Evolutionary conservation across 2,797 vertebrate species (phyloP).

Genomic region (Gouania willdenowi): DNA sequence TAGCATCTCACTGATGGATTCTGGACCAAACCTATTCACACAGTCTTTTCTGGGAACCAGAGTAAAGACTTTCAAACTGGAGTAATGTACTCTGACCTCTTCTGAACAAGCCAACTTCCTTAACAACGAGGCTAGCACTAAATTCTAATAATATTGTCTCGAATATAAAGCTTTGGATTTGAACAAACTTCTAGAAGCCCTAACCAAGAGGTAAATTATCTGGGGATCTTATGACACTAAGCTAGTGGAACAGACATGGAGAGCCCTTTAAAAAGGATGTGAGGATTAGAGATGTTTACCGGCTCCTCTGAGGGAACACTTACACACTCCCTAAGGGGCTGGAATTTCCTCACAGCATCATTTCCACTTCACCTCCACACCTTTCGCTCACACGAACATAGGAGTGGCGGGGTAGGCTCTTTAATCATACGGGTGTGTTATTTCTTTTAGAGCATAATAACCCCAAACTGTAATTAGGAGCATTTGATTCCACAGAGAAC

Average conservation of each 20-base stretch:
- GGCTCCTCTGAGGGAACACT: constrained; percentile 21
- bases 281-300: constrained; percentile 44
- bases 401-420: constrained; percentile 51
- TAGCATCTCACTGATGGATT: no score
- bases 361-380: constrained; percentile 28
- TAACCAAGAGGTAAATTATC: no score
- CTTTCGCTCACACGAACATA: constrained; percentile 42
- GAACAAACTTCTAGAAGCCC: no score
- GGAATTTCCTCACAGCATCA: constrained; percentile 44
- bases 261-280: constrained; percentile 41
- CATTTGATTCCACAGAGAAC: constrained; percentile 44
- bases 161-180: constrained; percentile 20
- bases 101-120: no score
- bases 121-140: no score
- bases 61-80: no score
- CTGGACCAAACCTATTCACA: no score
- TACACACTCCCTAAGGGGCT: constrained; percentile 39
- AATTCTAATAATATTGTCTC: no score
- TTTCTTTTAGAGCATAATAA: constrained; percentile 53
- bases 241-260: constrained; percentile 26
- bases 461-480: constrained; percentile 48
- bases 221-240: no score
- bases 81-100: no score
- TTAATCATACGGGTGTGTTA: constrained; percentile 62
- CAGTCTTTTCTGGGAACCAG: no score